Base-by-base conservation (phyloP, 2,113 vertebrate genomes). In the Circaetus cinerascens region DNA sequence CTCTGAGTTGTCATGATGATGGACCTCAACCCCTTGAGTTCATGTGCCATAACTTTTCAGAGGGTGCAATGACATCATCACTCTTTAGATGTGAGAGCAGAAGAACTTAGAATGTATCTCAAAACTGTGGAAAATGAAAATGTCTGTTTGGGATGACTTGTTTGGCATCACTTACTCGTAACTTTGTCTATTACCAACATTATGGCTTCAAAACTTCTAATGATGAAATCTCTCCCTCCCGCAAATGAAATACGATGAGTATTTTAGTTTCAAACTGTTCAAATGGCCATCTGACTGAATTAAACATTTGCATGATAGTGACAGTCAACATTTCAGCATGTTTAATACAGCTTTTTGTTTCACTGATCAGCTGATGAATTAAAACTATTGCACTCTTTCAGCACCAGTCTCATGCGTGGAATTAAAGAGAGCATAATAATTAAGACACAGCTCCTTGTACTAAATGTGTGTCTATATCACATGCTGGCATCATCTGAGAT, bases 321-420 rank as follows among this genome's bases (percentile, higher is more conserved):
- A 66, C 72, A 92, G 85, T 84, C 75, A 96, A 43, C 77, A 95
- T 23, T 97, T 88, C 73, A 77, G 46, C 17, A 32, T 81, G 40
- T 91, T 68, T 63, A 80, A 79, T 87, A 43, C n/a, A 13, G 23
- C 41, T 79, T 92, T 92, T 64, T 85, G 88, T 68, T 83, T 64
- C 40, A 75, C 63, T 82, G 88, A 91, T 95, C 87, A 89, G 78
- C 32, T 96, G 82, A 94, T 89, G 86, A 94, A 79, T 78, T 63
- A 40, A 38, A 96, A 92, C 45, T 73, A 38, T 84, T 89, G 21
- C 36, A 75, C 5, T 45, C 34, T 93, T 85, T 68, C 63, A 73
- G 57, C 66, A 76, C 71, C 20, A 86, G 13, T 66, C 15, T 25
- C 34, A 15, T 55, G 69, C 32, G 3, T 81, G 95, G 86, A 86